Evolutionary conservation across 2,888 invertebrate species (phyloP).

Genomic region (Ormia ochracea): DNA sequence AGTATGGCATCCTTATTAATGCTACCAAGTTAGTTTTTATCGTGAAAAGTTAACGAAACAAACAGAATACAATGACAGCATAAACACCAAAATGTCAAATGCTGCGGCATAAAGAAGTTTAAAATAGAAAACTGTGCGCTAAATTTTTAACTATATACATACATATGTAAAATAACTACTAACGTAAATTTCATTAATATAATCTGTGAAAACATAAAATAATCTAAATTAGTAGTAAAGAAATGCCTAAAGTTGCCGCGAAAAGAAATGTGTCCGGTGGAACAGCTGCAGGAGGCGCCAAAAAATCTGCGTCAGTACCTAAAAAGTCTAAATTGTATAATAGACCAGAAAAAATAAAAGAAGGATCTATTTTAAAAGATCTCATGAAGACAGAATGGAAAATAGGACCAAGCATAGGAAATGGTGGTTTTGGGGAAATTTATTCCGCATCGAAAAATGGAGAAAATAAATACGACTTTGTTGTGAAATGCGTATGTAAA

Average conservation of each 20-base stretch:
- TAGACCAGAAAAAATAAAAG: conserved; percentile 73
- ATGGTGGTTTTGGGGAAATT: conserved; percentile 96
- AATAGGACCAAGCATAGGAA: conserved; percentile 90
- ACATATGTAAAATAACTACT: background rate
- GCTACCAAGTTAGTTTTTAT: background rate
- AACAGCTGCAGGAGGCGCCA: conserved; percentile 52
- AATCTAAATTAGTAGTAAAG: background rate
- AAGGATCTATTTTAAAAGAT: conserved; percentile 87
- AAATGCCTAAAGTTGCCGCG: conserved; percentile 70
- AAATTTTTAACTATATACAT: background rate
- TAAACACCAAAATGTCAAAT: too few relatives aligned
- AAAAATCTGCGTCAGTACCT: conserved; percentile 66
- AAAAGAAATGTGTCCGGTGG: conserved; percentile 62
- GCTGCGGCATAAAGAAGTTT: conserved; percentile 41
- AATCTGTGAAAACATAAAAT: background rate
- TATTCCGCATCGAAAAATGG: conserved; percentile 86
- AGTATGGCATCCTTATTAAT: background rate
- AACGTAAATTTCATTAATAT: background rate
- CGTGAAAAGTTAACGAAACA: conserved; percentile 48
- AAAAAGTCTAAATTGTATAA: conserved; percentile 72
- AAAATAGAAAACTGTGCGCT: conserved; percentile 47
- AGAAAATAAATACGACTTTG: conserved; percentile 81
- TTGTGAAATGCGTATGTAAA: conserved; percentile 87
- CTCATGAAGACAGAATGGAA: conserved; percentile 88
- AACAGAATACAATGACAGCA: conserved; percentile 3